These are phyloP conservation scores for Phlogophora meticulosa DNA, from an alignment of 2,888 invertebrate species.

Conservation along the genomic window DNA sequence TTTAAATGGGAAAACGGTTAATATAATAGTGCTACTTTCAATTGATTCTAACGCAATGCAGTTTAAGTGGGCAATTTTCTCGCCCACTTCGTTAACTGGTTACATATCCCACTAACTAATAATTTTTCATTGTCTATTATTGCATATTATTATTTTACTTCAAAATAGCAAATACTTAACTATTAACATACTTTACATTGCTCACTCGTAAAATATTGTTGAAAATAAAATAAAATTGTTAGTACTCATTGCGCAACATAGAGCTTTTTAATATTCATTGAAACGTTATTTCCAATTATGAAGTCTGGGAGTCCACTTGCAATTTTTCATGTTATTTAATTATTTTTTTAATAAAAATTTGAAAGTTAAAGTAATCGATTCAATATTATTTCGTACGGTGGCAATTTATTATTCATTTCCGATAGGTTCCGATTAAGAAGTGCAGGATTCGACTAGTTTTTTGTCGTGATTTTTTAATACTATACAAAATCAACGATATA, in stretches of 20 bases:
- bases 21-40: conserved; percentile 18
- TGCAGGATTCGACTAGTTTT: conserved; percentile 4
- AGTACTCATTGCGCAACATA: conserved; percentile 32
- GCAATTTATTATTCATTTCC: background rate
- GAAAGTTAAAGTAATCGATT: background rate
- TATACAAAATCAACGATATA: conserved; percentile 6
- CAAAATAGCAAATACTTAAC: conserved; percentile 23
- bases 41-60: conserved; percentile 21
- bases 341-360: background rate
- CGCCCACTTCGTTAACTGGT: conserved; percentile 1
- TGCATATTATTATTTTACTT: conserved; percentile 23
- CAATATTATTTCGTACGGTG: background rate
- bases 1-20: conserved; percentile 18
- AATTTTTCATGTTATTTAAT: conserved; percentile 8
- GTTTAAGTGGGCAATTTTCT: conserved; percentile 22
- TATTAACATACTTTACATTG: conserved; percentile 28
- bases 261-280: conserved; percentile 40
- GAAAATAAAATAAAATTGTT: conserved; percentile 46
- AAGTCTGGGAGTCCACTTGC: conserved; percentile 21
- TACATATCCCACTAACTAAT: conserved; percentile 12
- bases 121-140: conserved; percentile 17
- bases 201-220: conserved; percentile 42
- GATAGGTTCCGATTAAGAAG: conserved; percentile 1
- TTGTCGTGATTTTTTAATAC: conserved; percentile 4
- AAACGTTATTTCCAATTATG: conserved; percentile 42